phyloP scores from a whole-genome alignment of 2,888 invertebrate genomes.

The Muscina levida region DNA sequence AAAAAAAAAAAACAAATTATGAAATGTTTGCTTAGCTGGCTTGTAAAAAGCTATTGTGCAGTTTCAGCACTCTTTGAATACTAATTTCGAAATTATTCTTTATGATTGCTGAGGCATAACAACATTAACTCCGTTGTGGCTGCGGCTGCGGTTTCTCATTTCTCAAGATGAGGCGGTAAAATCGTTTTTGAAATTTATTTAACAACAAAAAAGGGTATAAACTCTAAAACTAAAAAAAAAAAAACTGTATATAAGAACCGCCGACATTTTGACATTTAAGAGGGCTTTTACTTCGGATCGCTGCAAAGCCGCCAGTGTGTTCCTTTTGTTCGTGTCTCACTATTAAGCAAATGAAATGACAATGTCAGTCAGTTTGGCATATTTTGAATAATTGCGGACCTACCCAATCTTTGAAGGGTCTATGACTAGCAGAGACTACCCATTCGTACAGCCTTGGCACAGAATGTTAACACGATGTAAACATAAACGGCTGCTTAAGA shows the following conservation, averaged over 20 bases:
- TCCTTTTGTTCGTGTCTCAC: slow-evolving; percentile 52
- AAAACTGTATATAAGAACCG: not conserved
- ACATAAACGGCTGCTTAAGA: slow-evolving; percentile 2
- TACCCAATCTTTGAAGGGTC: slow-evolving; percentile 56
- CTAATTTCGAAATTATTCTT: slow-evolving; percentile 64
- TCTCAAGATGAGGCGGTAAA: slow-evolving; percentile 64
- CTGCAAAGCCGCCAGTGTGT: not conserved
- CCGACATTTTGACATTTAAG: slow-evolving; percentile 65
- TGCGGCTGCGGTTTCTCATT: slow-evolving; percentile 20
- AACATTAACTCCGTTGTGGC: slow-evolving; percentile 19
- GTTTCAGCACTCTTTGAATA: slow-evolving; percentile 60
- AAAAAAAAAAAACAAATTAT: not conserved
- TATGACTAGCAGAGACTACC: not conserved
- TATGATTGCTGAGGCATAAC: slow-evolving; percentile 51
- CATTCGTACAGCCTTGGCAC: not conserved
- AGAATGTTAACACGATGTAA: slow-evolving; percentile 10
- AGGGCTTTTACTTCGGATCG: not conserved
- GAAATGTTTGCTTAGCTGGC: not conserved
- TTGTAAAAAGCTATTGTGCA: slow-evolving; percentile 55
- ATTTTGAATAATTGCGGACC: slow-evolving; percentile 65
- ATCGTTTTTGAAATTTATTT: slow-evolving; percentile 53
- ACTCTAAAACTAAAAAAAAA: too few relatives aligned
- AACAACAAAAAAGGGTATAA: slow-evolving; percentile 38
- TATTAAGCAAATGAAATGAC: slow-evolving; percentile 65
- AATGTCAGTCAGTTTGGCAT: slow-evolving; percentile 64